phyloP scores from a whole-genome alignment of 2,797 vertebrate species.

The Paratrypauchen microcephalus region DNA sequence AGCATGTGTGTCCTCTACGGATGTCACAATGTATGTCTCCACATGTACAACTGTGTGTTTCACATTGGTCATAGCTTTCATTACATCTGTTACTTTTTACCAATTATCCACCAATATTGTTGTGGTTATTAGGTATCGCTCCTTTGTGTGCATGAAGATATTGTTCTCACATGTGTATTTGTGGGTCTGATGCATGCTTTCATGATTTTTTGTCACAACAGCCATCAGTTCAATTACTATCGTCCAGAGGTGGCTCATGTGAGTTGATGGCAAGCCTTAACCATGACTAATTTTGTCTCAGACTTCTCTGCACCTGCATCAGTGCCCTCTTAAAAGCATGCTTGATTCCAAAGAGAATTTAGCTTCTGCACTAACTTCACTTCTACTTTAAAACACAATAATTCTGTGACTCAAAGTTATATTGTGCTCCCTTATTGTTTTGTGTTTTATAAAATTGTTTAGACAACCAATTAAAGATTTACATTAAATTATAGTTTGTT shows the following conservation, averaged over 20 bases:
- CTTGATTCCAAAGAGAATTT: conserved; percentile 24
- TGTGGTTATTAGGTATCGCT: conserved; percentile 65
- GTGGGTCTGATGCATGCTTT: conserved; percentile 46
- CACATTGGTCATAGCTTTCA: conserved; percentile 65
- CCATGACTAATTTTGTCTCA: conserved; percentile 51
- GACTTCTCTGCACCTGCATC: conserved; percentile 48
- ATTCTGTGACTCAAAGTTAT: not conserved
- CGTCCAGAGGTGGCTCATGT: conserved; percentile 56
- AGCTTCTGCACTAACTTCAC: not conserved
- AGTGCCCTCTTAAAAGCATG: conserved; percentile 23
- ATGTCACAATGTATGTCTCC: conserved; percentile 36
- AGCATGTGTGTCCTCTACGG: conserved; percentile 16
- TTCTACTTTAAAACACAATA: conserved; percentile 1
- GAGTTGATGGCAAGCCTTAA: conserved; percentile 52
- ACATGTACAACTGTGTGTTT: conserved; percentile 53
- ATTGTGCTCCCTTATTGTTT: not conserved
- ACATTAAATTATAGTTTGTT: not conserved
- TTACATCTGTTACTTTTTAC: conserved; percentile 71
- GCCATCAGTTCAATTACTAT: conserved; percentile 59
- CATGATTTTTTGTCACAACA: conserved; percentile 50
- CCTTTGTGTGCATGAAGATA: conserved; percentile 24
- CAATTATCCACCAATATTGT: conserved; percentile 67
- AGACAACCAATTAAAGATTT: not conserved
- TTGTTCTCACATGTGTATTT: conserved; percentile 28
- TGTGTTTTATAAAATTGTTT: not conserved